Conservation (phyloP, 1,140 invertebrate species). For the Apis florea region DNA sequence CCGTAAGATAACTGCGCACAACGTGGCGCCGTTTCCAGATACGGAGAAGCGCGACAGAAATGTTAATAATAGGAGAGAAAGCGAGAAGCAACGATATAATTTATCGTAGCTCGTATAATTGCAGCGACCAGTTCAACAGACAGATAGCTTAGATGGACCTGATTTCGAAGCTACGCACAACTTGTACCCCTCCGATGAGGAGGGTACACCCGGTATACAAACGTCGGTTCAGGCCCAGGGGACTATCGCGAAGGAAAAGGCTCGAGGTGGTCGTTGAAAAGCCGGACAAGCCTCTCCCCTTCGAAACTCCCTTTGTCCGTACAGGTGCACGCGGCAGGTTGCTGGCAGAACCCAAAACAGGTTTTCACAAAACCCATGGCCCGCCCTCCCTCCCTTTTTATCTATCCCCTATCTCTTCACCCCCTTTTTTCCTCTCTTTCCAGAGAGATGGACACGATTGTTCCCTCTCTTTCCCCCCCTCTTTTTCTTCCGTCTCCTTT, state of each 20-base stretch:
- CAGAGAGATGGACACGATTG: not conserved
- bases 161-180: not conserved
- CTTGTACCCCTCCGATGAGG: not conserved
- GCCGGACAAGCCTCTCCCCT: slow-evolving; percentile 57
- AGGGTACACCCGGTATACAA: slow-evolving; percentile 1
- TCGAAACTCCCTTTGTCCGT: slow-evolving; percentile 66
- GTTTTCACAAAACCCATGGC: slow-evolving; percentile 70
- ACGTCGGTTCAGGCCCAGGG: not conserved
- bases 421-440: not conserved
- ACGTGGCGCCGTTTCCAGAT: not conserved
- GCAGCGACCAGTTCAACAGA: not conserved
- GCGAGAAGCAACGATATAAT: not conserved
- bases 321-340: slow-evolving; percentile 72
- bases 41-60: slow-evolving; percentile 4
- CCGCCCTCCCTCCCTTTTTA: slow-evolving; percentile 50
- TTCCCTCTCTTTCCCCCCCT: not conserved
- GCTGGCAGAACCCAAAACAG: slow-evolving; percentile 72
- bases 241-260: slow-evolving; percentile 39
- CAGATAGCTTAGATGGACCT: not conserved
- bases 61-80: not conserved
- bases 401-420: slow-evolving; percentile 35
- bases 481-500: not conserved
- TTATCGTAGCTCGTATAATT: slow-evolving; percentile 20
- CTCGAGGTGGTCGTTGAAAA: slow-evolving; percentile 66
- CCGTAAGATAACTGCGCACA: slow-evolving; percentile 46